phyloP scores from a whole-genome alignment of 1,140 invertebrate species.

The Drosophila sp. region DNA sequence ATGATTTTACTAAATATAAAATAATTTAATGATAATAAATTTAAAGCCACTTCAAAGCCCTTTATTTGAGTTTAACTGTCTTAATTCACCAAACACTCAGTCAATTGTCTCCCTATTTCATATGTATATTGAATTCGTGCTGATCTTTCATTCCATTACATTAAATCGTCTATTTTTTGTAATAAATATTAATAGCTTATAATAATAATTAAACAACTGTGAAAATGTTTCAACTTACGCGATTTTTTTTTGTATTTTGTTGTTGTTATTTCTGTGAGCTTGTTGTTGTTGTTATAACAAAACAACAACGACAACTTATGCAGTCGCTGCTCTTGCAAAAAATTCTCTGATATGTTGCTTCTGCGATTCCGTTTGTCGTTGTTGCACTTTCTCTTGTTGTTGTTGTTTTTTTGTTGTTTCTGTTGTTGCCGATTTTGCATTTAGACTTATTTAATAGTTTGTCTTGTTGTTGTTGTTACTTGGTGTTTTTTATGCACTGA shows the following conservation, averaged over 20 bases:
- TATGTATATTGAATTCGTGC: no score
- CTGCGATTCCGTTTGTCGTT: slow-evolving; percentile 4
- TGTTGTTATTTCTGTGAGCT: slow-evolving; percentile 9
- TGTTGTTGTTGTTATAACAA: slow-evolving; percentile 15
- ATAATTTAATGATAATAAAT: neutral
- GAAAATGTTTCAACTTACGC: slow-evolving; percentile 37
- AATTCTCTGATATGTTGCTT: slow-evolving; percentile 24
- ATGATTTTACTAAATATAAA: no score
- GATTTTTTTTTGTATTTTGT: slow-evolving; percentile 42
- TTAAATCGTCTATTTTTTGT: neutral
- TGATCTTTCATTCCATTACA: no score
- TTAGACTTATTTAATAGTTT: slow-evolving; percentile 9
- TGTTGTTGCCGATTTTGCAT: slow-evolving; percentile 2
- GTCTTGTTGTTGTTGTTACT: slow-evolving; percentile 5
- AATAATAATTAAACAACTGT: slow-evolving; percentile 1
- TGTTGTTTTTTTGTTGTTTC: slow-evolving; percentile 3
- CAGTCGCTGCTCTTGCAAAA: slow-evolving; percentile 23
- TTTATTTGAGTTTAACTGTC: neutral
- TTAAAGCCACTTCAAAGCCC: neutral
- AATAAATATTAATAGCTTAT: slow-evolving; percentile 40
- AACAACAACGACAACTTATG: slow-evolving; percentile 28
- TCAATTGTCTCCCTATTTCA: no score
- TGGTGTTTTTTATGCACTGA: slow-evolving; percentile 7
- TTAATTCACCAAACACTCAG: neutral
- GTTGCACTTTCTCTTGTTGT: slow-evolving; percentile 12